Evolutionary conservation across 2,113 vertebrate species (phyloP).

Genomic region (Climacteris rufus): DNA sequence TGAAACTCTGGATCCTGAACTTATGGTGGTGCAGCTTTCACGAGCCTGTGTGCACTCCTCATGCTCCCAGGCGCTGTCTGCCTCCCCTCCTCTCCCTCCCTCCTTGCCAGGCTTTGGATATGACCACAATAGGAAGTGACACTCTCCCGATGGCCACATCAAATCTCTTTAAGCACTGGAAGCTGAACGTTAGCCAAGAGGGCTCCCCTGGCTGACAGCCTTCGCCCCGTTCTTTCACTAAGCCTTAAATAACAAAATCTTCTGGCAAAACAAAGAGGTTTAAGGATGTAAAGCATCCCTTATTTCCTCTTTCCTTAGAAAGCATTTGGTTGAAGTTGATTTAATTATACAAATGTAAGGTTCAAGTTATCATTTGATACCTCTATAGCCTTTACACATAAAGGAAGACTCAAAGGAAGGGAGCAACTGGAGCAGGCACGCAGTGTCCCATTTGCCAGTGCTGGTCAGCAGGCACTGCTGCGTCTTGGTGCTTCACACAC

Average conservation of each 20-base stretch:
- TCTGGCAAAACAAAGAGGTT: neutral
- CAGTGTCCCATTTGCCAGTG: neutral
- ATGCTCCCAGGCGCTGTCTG: neutral
- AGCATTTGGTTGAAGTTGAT: neutral
- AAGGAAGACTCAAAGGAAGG: neutral
- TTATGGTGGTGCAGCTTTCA: neutral
- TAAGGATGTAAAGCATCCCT: neutral
- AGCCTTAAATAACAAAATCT: conserved; percentile 11
- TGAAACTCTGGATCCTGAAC: neutral
- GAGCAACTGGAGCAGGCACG: neutral
- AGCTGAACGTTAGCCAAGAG: neutral
- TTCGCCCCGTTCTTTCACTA: neutral
- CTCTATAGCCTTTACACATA: neutral
- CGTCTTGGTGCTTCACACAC: neutral
- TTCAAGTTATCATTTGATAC: neutral
- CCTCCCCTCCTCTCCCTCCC: neutral
- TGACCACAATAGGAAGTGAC: neutral
- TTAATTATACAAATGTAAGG: neutral
- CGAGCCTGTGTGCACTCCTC: neutral
- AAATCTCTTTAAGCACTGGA: neutral
- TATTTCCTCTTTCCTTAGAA: neutral
- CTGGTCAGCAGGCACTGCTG: neutral
- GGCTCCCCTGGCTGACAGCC: neutral
- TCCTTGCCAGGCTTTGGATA: neutral
- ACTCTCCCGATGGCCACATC: neutral